Evolutionary conservation across 2,888 invertebrate species (phyloP).

Genomic region (Abrostola triplasia): DNA sequence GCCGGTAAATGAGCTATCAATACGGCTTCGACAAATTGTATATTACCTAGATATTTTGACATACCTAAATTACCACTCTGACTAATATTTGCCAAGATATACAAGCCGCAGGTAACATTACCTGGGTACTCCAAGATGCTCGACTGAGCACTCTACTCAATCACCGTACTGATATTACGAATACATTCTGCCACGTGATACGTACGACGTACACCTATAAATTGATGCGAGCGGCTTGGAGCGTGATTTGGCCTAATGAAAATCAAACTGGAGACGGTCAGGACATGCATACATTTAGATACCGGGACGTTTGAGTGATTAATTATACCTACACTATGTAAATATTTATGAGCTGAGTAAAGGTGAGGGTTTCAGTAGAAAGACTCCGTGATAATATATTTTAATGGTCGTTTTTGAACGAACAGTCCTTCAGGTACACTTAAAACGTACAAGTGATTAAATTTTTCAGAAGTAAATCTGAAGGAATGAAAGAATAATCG

Average conservation of each 20-base stretch:
- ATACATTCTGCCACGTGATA: constrained; percentile 34
- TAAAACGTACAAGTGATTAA: too few relatives aligned
- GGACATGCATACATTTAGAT: constrained; percentile 60
- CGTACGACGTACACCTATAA: constrained; percentile 39
- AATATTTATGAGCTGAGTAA: constrained; percentile 20
- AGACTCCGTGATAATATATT: background rate
- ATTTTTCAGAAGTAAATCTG: too few relatives aligned
- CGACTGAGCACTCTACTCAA: constrained; percentile 20
- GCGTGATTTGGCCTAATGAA: constrained; percentile 58
- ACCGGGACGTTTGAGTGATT: constrained; percentile 48
- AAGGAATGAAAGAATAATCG: too few relatives aligned
- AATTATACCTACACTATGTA: constrained; percentile 42
- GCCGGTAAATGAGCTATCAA: too few relatives aligned
- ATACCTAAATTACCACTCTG: too few relatives aligned
- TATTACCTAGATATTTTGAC: too few relatives aligned
- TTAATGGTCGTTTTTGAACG: background rate
- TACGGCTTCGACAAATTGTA: too few relatives aligned
- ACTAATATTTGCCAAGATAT: too few relatives aligned
- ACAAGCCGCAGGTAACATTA: background rate
- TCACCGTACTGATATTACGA: constrained; percentile 23
- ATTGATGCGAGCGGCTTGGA: constrained; percentile 45
- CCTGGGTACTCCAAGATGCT: background rate
- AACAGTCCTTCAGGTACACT: too few relatives aligned
- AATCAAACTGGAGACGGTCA: constrained; percentile 59
- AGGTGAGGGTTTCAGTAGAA: background rate